These are phyloP conservation scores for Beroe forskalii DNA, from an alignment of 37 sponge, comb jelly and placozoan species.

Conservation along the genomic window DNA sequence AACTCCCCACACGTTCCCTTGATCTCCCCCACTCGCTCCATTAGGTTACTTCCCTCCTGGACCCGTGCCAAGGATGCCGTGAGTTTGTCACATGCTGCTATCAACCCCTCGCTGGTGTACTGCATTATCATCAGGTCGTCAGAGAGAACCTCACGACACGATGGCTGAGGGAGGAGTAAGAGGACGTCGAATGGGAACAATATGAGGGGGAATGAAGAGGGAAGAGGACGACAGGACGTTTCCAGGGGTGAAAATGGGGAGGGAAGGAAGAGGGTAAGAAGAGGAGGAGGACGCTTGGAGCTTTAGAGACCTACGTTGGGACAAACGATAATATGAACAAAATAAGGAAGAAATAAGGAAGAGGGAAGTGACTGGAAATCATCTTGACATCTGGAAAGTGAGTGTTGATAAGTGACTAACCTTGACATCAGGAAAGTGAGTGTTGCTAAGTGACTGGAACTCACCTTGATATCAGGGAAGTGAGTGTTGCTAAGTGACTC, in stretches of 20 bases:
- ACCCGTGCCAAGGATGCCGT: not conserved
- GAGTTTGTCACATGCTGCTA: not conserved
- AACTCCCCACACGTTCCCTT: not conserved
- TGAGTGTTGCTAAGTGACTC: not conserved
- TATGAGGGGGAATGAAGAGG: too few relatives aligned
- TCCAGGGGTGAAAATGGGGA: too few relatives aligned
- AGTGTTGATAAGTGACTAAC: not conserved
- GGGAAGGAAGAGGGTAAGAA: too few relatives aligned
- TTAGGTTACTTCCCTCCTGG: not conserved
- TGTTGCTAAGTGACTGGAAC: not conserved
- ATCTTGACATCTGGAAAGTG: too few relatives aligned
- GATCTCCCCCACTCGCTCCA: not conserved
- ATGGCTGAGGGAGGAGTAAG: constrained; percentile 38
- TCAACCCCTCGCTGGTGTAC: not conserved
- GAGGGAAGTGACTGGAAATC: too few relatives aligned
- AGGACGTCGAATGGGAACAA: too few relatives aligned
- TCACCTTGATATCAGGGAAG: constrained; percentile 38
- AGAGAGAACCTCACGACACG: constrained; percentile 29
- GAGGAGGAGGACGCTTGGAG: too few relatives aligned
- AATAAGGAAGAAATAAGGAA: too few relatives aligned
- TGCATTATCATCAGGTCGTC: constrained; percentile 52
- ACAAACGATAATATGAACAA: too few relatives aligned
- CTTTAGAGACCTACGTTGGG: too few relatives aligned
- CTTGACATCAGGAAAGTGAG: constrained; percentile 31
- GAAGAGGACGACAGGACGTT: too few relatives aligned